Evolutionary conservation across 1,140 invertebrate genomes (phyloP).

Genomic region (Heterodera carotae): DNA sequence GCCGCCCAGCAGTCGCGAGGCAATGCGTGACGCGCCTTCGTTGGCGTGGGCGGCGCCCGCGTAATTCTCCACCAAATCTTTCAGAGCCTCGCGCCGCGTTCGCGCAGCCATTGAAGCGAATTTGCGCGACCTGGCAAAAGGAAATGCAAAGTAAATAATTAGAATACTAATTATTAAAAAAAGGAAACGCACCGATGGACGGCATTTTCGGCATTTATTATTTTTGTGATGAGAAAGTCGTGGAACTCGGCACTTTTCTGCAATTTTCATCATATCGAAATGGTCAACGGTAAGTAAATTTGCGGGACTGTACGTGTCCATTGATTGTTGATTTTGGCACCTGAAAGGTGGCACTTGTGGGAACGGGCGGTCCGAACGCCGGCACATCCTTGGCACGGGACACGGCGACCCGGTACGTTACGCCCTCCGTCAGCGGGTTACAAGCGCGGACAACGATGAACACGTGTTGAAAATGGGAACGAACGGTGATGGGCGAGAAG

Average conservation of each 20-base stretch:
- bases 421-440: slow-evolving; percentile 84
- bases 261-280: no score
- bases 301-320: neutral
- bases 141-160: slow-evolving; percentile 5
- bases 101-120: slow-evolving; percentile 94
- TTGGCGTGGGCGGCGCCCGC: slow-evolving; percentile 60
- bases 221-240: slow-evolving; percentile 90
- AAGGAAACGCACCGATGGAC: slow-evolving; percentile 67
- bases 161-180: neutral
- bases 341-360: slow-evolving; percentile 54
- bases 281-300: no score
- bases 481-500: slow-evolving; percentile 70
- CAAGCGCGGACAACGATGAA: slow-evolving; percentile 76
- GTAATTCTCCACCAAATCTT: slow-evolving; percentile 83
- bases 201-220: slow-evolving; percentile 96
- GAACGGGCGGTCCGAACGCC: slow-evolving; percentile 87
- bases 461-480: slow-evolving; percentile 83
- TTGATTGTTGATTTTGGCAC: neutral
- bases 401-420: slow-evolving; percentile 75
- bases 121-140: slow-evolving; percentile 82
- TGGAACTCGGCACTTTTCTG: slow-evolving; percentile 84
- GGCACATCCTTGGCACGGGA: slow-evolving; percentile 91
- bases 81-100: slow-evolving; percentile 91
- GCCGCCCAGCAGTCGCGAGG: slow-evolving; percentile 61
- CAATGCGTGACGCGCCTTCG: slow-evolving; percentile 62